Base-by-base conservation (phyloP, 37 sponge, comb jelly and placozoan species). In the Amphimedon queenslandica region DNA sequence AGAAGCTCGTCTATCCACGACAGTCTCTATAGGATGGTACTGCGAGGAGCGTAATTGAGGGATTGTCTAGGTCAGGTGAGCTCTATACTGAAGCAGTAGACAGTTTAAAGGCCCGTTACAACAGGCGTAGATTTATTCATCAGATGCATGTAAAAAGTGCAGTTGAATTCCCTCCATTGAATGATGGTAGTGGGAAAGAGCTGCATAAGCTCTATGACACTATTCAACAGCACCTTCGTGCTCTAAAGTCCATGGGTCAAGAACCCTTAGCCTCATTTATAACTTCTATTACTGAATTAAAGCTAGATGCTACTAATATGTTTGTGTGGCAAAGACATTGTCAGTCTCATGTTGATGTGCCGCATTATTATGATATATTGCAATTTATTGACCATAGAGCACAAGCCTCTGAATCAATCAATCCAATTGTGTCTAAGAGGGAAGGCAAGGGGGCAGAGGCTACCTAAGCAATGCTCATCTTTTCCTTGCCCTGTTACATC, bases 311-410 rank as follows among this genome's bases (percentile, higher is more conserved):
- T 31, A 43, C 51, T 32, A 73, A 73, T 16, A 58, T 81, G 10
- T 80, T 81, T 29, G 74, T 73, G n/a, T 81, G 81, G 81, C 74
- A 81, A 34, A 57, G 38, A 37, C 68, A 69, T 65, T 76, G 83
- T 72, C 83, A 83, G 63, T 35, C 74, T 11, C n/a, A 33, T 8
- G 11, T 67, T 1, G 42, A 55, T 51, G 74, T 72, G 18, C 81
- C 81, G 36, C 74, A 53, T 58, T 81, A 73, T 32, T 66, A 80
- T 34, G 80, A 71, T 16, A 36, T 80, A 18, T 37, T 80, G 21
- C 37, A 70, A 8, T 80, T 80, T 53, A 67, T 81, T 37, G 81
- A 81, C 42, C 57, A 73, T 8, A 47, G 81, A 55, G 81, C 81
- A 10, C 81, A 81, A 73, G 81, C 81, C 5, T 66, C 67, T 13